Evolutionary conservation across 2,113 vertebrate species (phyloP).

Genomic region (Hepsetus odoe): DNA sequence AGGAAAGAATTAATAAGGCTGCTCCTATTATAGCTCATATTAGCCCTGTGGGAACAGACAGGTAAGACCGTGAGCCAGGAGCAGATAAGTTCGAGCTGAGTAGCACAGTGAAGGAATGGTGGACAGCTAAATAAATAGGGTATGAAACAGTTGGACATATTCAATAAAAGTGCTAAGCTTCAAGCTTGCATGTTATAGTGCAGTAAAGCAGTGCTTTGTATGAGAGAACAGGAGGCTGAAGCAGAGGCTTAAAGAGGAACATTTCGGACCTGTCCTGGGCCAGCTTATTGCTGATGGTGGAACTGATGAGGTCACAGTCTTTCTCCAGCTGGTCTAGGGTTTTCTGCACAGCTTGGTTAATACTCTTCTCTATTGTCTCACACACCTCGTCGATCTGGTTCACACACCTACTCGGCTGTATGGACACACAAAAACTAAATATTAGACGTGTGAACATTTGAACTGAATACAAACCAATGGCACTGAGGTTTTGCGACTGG

Average conservation of each 20-base stretch:
- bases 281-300: conserved; percentile 68
- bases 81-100: not conserved
- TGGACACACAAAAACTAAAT: conserved; percentile 12
- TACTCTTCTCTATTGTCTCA: conserved; percentile 80
- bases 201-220: not conserved
- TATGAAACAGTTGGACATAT: not conserved
- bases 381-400: conserved; percentile 81
- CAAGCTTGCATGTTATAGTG: not conserved
- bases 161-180: not conserved
- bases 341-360: conserved; percentile 81
- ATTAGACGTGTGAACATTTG: not conserved
- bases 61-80: not conserved
- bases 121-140: too few species aligned
- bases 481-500: too few species aligned
- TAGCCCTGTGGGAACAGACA: conserved; percentile 57
- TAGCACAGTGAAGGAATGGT: not conserved
- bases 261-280: conserved; percentile 72
- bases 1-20: conserved; percentile 70
- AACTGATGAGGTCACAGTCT: conserved; percentile 75
- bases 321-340: conserved; percentile 80
- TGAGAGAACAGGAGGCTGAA: not conserved
- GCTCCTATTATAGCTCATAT: conserved; percentile 69
- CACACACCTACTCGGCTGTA: conserved; percentile 75
- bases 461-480: not conserved
- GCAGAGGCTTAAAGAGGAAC: too few species aligned